A percentile compares a stretch with the other conserved stretches of the same genome.
phyloP scores from a whole-genome alignment of 2,113 vertebrate genomes.

The Dicentrarchus labrax region DNA sequence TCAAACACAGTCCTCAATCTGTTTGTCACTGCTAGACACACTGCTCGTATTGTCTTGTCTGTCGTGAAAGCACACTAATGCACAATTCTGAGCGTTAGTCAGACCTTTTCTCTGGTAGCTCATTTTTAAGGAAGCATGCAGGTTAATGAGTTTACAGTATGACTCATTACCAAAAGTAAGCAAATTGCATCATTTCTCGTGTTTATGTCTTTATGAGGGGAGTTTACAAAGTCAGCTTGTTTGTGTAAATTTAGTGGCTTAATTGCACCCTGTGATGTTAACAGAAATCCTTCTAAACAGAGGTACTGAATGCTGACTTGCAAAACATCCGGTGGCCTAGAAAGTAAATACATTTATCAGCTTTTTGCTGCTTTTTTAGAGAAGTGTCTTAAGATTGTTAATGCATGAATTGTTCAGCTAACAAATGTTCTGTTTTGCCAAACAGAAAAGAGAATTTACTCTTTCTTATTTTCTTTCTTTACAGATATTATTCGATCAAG shows the following conservation, averaged over 20 bases:
- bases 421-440: not conserved
- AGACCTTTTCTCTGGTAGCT: not conserved
- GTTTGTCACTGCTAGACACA: constrained; percentile 62
- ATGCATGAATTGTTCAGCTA: constrained; percentile 9
- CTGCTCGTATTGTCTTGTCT: constrained; percentile 65
- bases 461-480: constrained; percentile 37
- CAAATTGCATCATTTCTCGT: constrained; percentile 45
- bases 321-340: not conserved
- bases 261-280: constrained; percentile 62
- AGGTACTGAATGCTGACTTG: constrained; percentile 44
- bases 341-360: constrained; percentile 6
- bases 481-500: constrained; percentile 98
- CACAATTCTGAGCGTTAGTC: constrained; percentile 3
- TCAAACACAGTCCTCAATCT: constrained; percentile 70
- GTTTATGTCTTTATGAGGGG: constrained; percentile 67
- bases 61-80: constrained; percentile 12
- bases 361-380: not conserved
- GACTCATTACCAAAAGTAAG: constrained; percentile 48
- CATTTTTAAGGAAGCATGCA: constrained; percentile 42
- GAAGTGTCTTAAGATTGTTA: not conserved
- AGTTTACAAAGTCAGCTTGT: constrained; percentile 63
- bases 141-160: constrained; percentile 53
- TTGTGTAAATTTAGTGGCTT: constrained; percentile 57
- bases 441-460: not conserved
- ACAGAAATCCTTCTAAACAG: constrained; percentile 33